Evolutionary conservation across 2,797 vertebrate genomes (phyloP).

Genomic region (Lepus oiostolus): DNA sequence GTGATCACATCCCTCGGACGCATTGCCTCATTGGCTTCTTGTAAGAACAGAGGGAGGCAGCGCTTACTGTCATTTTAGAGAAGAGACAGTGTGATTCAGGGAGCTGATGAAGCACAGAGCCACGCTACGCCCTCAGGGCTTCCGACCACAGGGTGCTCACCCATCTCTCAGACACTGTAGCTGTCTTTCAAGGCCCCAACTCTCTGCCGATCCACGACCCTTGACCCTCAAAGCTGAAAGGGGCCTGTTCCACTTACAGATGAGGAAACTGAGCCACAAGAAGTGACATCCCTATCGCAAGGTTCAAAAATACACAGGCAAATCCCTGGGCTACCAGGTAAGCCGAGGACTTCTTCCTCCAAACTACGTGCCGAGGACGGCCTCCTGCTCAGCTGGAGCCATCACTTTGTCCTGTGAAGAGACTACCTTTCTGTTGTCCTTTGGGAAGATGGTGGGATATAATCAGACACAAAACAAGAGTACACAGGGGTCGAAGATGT

Average conservation of each 20-base stretch:
- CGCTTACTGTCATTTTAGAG: background rate
- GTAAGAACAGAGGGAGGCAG: background rate
- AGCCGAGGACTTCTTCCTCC: background rate
- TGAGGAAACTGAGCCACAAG: rapidly evolving
- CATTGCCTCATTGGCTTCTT: background rate
- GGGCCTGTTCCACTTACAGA: background rate
- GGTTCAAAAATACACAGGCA: background rate
- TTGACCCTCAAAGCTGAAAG: background rate
- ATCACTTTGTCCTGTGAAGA: background rate
- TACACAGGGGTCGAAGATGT: background rate
- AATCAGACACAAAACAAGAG: background rate
- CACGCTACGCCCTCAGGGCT: background rate
- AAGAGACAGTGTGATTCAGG: background rate
- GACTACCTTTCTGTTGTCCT: background rate
- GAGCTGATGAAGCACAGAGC: background rate
- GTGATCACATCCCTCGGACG: background rate
- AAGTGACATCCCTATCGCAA: background rate
- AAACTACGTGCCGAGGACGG: too few species aligned
- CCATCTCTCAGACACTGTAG: background rate
- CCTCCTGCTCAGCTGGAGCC: background rate
- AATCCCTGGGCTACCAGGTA: background rate
- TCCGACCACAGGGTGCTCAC: background rate
- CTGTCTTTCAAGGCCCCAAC: background rate
- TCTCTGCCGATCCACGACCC: background rate
- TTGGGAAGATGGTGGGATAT: background rate